phyloP scores from a whole-genome alignment of 1,140 invertebrate genomes.

The Leptinotarsa texana region DNA sequence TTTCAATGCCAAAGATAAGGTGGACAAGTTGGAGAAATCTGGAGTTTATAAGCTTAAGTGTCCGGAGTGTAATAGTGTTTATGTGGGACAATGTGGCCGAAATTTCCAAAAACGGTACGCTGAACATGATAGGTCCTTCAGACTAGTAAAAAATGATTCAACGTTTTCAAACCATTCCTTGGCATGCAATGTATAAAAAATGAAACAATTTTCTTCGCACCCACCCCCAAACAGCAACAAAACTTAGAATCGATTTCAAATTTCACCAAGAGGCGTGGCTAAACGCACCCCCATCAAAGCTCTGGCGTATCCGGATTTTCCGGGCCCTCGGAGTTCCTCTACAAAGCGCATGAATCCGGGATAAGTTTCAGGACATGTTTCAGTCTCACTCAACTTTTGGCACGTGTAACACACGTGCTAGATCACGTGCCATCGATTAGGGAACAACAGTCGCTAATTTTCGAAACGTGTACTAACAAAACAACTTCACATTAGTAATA shows the following conservation, averaged over 20 bases:
- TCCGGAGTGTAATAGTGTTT: too few species aligned
- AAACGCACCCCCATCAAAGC: conserved; percentile 9
- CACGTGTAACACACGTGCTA: conserved; percentile 5
- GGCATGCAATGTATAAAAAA: too few species aligned
- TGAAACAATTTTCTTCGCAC: too few species aligned
- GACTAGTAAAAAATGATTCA: too few species aligned
- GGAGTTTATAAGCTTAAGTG: too few species aligned
- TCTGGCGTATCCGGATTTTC: conserved; percentile 16
- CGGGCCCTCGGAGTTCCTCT: not conserved
- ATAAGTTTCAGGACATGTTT: conserved; percentile 7
- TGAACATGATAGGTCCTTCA: too few species aligned
- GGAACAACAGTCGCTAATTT: conserved; percentile 14
- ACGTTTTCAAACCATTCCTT: too few species aligned
- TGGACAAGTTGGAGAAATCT: too few species aligned
- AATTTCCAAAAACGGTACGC: too few species aligned
- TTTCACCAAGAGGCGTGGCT: not conserved
- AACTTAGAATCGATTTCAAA: conserved; percentile 9
- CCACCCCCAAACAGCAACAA: too few species aligned
- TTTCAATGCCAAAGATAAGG: too few species aligned
- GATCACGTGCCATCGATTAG: conserved; percentile 1
- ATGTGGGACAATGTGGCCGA: too few species aligned
- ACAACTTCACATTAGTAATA: not conserved
- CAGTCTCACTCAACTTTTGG: conserved; percentile 3
- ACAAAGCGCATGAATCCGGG: conserved; percentile 16
- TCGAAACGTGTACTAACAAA: conserved; percentile 12